phyloP scores from a whole-genome alignment of 2,888 invertebrate genomes.

The Meloe dianella region DNA sequence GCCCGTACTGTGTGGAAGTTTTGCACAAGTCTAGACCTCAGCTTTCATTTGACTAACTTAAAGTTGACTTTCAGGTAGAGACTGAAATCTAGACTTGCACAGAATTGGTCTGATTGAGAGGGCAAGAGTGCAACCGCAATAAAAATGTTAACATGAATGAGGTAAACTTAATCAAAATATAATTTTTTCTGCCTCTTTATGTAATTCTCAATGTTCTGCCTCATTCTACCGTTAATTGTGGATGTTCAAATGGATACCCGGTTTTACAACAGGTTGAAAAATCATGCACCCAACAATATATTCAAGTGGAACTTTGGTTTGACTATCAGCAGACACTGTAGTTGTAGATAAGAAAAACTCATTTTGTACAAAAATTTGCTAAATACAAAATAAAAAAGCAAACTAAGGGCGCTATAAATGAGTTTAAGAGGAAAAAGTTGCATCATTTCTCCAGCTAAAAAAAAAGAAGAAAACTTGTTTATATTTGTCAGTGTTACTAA shows the following conservation, averaged over 20 bases:
- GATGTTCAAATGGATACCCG: neutral
- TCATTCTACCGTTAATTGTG: too few species aligned
- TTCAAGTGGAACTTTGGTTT: conserved; percentile 42
- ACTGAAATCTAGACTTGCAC: neutral
- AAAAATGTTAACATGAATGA: too few species aligned
- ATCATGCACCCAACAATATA: neutral
- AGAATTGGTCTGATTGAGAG: too few species aligned
- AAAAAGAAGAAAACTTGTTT: neutral
- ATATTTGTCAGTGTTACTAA: neutral
- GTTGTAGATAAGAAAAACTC: conserved; percentile 16
- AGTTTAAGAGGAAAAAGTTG: neutral
- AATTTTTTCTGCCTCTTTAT: too few species aligned
- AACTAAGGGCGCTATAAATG: neutral
- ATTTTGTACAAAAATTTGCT: conserved; percentile 29
- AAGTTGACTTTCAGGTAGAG: too few species aligned
- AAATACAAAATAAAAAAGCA: conserved; percentile 24
- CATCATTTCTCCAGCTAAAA: neutral
- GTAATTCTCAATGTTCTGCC: too few species aligned
- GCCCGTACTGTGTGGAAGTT: too few species aligned
- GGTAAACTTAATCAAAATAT: too few species aligned
- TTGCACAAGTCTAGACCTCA: neutral
- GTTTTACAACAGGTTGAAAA: neutral
- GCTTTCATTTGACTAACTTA: too few species aligned
- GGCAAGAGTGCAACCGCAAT: too few species aligned
- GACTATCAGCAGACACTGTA: conserved; percentile 52